phyloP scores from a whole-genome alignment of 2,113 vertebrate genomes.

The Sinocyclocheilus grahami region DNA sequence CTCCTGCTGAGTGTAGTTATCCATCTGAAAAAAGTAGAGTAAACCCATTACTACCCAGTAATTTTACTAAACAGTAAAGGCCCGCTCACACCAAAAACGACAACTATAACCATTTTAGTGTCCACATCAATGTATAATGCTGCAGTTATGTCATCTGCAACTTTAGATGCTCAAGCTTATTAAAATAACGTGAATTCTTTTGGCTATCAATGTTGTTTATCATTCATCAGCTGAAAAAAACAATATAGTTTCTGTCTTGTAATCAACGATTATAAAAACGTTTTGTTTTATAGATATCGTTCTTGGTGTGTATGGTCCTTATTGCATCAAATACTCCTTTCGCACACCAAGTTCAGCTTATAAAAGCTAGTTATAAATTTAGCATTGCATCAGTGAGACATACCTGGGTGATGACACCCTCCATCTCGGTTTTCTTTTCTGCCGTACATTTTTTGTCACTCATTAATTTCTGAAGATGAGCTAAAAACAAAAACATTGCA shows the following conservation, averaged over 20 bases:
- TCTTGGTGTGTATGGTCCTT: neutral
- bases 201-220: neutral
- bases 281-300: neutral
- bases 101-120: neutral
- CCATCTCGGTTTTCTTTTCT: constrained; percentile 94
- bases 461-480: constrained; percentile 96
- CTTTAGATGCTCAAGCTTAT: neutral
- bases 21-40: constrained; percentile 78
- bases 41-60: neutral
- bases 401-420: constrained; percentile 90
- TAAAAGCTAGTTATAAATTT: neutral
- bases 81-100: neutral
- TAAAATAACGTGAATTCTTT: neutral
- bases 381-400: neutral
- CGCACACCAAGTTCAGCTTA: neutral
- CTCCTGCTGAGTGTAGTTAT: constrained; percentile 92
- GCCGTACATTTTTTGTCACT: constrained; percentile 94
- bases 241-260: neutral
- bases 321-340: neutral
- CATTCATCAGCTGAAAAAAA: neutral
- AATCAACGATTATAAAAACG: too few species aligned
- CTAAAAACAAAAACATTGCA: constrained; percentile 64
- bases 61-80: neutral
- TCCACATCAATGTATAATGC: neutral
- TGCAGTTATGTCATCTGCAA: neutral